Conservation (phyloP, 2,888 invertebrate species). For the Rhagonycha lutea region DNA sequence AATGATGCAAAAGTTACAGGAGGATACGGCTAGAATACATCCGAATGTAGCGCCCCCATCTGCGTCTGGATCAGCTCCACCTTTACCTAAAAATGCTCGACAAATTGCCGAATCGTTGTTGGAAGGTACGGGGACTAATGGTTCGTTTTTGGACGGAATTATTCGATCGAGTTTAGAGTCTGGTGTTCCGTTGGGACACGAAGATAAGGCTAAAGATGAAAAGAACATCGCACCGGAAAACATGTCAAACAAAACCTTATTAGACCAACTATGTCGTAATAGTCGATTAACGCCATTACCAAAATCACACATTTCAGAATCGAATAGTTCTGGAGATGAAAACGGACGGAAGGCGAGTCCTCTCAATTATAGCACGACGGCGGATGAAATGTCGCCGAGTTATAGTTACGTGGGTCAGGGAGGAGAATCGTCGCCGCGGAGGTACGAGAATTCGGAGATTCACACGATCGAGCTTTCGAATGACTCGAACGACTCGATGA, state of each 20-base stretch:
- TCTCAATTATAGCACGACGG: conserved; percentile 46
- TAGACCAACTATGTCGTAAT: conserved; percentile 70
- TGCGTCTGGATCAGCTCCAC: conserved; percentile 40
- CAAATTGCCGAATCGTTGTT: conserved; percentile 69
- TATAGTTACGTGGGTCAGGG: conserved; percentile 8
- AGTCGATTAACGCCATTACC: conserved; percentile 61
- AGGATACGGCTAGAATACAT: conserved; percentile 63
- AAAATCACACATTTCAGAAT: conserved; percentile 46
- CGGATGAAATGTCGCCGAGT: conserved; percentile 23
- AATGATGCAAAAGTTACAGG: conserved; percentile 79
- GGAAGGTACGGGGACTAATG: conserved; percentile 70
- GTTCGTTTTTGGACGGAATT: conserved; percentile 81
- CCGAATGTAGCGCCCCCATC: conserved; percentile 36
- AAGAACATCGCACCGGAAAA: conserved; percentile 57
- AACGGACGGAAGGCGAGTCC: conserved; percentile 52
- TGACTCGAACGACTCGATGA: conserved; percentile 50
- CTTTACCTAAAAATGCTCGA: conserved; percentile 56
- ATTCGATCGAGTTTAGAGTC: conserved; percentile 81
- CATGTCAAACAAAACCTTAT: conserved; percentile 64
- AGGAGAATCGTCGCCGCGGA: conserved; percentile 28
- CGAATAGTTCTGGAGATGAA: conserved; percentile 57
- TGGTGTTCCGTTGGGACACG: conserved; percentile 58
- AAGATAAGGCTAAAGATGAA: conserved; percentile 60
- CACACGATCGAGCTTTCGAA: conserved; percentile 54
- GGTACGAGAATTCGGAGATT: conserved; percentile 39